These are phyloP conservation scores for Callosobruchus maculatus DNA, from an alignment of 2,888 invertebrate species.

Conservation along the genomic window DNA sequence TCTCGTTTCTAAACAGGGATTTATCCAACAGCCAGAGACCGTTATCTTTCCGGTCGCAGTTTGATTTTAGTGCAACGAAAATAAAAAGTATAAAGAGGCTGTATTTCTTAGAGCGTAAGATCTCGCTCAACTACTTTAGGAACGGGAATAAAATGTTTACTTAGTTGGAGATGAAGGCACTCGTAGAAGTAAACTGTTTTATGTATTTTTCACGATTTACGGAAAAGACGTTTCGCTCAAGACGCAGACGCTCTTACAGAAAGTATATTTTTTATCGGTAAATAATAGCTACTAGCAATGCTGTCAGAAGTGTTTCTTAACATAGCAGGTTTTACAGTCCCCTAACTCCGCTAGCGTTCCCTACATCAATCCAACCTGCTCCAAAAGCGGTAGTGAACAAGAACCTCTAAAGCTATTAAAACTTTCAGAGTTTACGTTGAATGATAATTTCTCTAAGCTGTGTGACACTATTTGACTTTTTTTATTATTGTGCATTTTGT, in stretches of 20 bases:
- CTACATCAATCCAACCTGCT: too few species aligned
- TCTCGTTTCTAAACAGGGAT: not conserved
- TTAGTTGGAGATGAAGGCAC: not conserved
- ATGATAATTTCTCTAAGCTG: too few species aligned
- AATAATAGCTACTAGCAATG: too few species aligned
- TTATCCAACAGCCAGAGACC: not conserved
- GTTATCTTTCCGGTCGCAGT: not conserved
- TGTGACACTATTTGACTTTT: too few species aligned
- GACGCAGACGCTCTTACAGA: not conserved
- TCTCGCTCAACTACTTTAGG: not conserved
- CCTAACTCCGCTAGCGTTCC: too few species aligned
- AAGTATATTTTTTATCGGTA: not conserved
- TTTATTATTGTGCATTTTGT: too few species aligned
- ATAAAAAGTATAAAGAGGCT: not conserved
- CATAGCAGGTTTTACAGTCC: too few species aligned
- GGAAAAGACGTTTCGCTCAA: not conserved
- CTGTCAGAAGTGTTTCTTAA: too few species aligned
- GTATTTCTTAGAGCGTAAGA: not conserved
- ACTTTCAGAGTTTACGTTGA: too few species aligned
- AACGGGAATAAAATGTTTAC: not conserved
- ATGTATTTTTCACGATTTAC: not conserved
- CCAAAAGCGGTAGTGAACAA: too few species aligned
- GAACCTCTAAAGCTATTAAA: too few species aligned
- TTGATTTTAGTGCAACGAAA: not conserved
- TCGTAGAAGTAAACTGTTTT: not conserved